Base-by-base conservation (phyloP, 2,113 vertebrate genomes). In the Redunca redunca region DNA sequence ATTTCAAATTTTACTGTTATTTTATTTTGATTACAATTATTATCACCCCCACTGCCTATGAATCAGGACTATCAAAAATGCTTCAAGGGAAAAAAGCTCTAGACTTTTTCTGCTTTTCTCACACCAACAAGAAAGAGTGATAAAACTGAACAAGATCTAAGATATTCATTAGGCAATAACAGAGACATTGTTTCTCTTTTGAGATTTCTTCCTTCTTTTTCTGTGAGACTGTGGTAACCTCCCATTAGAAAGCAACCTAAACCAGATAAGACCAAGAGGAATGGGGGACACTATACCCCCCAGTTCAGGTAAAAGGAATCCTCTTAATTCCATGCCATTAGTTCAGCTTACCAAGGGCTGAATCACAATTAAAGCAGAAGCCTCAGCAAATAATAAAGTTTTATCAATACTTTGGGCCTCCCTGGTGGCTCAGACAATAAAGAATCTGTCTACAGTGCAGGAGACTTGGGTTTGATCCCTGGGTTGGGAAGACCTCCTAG, bases 241-340 rank as follows among this genome's bases (percentile, higher is more conserved):
- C 12, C 52, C 82, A 94, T 91, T 7, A 93, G 67, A 94, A 96
- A 91, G 30, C 46, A 94, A 97, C 60, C 25, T 77, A 97, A 91
- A 88, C 1, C 40, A 96, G 26, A 74, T 58, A n/a, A 85, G 12
- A 89, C 17, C 64, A 95, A 85, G 25, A 55, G 26, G 19, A 92
- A 95, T 26, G 7, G 85, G 30, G 9, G 14, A 90, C 26, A 74
- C 25, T 62, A 50, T 46, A 23, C 19, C 25, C 64, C 16, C 13
- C 10, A 88, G 2, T 36, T 57, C 40, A 93, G 58, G 26, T 40
- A 83, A 78, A 87, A 94, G 33, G 36, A 84, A 93, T 74, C 7
- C 43, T 92, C 36, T 90, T 10, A 9, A 36, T 78, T 86, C 48
- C 43, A 82, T 30, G 46, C 25, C 17, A 82, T 67, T 83, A 95